Evolutionary conservation across 2,113 vertebrate genomes (phyloP), one percentile per base, ranked within the genome.

Genomic region (Pterocles burchelli): DNA sequence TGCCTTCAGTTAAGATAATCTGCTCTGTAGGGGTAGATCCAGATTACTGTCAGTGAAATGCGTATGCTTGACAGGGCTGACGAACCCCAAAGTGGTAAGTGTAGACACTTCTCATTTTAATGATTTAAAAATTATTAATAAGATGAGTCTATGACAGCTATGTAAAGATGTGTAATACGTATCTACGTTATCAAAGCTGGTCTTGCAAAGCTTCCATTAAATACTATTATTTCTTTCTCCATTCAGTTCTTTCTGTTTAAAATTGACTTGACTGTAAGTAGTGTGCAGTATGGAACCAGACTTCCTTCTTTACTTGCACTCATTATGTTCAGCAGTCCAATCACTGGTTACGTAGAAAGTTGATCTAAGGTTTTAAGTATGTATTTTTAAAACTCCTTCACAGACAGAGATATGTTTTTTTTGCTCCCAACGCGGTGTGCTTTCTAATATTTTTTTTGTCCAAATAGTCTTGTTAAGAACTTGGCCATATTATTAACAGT

Each of bases 341-440:
- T 46, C 51, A 31, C 29, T 65, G 52, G 12, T 59, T 31, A 8
- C 6, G 14, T 11, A 72, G 57, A 65, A 85, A 79, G 45, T 26
- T 72, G 81, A 34, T 29, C 7, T 13, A 16, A 57, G 29, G 29
- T 55, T 87, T 74, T 51, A 43, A 36, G 8, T 38, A 8, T 33
- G 2, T 46, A 2, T 85, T 82, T 91, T 82, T 63, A 36, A 67
- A 90, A 51, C 21, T 72, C 45, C 4, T 5, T 6, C 33, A 22
- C 28, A 26, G n/a, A 22, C 7, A 17, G 67, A 73, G 29, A 33
- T 13, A 11, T 0, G 0, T 16, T 46, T 41, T 29, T 76, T 88
- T 38, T 89, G 16, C 34, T 85, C 10, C 55, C n/a, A 63, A 10
- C 10, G 6, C 3, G 9, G n/a, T 51, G 33, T 24, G 22, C 16